Percentiles rank a stretch among this genome's conserved stretches.
Evolutionary conservation across 2,113 vertebrate genomes (phyloP).

Genomic region (Ictidomys tridecemlineatus): DNA sequence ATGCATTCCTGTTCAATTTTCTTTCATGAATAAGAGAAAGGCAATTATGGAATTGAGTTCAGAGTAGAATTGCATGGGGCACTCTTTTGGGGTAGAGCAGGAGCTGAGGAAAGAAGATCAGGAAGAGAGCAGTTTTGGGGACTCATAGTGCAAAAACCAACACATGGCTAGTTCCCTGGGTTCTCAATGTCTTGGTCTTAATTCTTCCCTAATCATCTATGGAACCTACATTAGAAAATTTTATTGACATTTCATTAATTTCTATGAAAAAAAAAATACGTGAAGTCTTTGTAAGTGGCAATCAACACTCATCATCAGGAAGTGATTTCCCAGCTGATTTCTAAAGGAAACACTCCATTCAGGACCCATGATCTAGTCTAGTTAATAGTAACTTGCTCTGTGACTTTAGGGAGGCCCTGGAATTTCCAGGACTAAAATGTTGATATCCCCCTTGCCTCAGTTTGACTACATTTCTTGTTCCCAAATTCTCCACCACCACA

Average conservation of each 20-base stretch:
- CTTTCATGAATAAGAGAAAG: constrained; percentile 61
- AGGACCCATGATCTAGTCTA: background rate
- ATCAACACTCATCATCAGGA: background rate
- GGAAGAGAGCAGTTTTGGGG: background rate
- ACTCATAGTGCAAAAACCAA: background rate
- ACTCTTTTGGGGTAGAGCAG: background rate
- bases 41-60: background rate
- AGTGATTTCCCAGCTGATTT: background rate
- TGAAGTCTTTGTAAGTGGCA: background rate
- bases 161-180: background rate
- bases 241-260: background rate
- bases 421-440: background rate
- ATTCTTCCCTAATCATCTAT: background rate
- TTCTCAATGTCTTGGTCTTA: background rate
- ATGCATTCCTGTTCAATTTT: constrained; percentile 59
- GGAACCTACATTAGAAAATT: background rate
- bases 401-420: background rate
- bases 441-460: background rate
- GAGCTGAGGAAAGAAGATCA: background rate
- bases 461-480: background rate
- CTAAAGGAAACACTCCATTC: background rate
- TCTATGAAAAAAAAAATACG: background rate
- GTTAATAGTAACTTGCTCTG: background rate
- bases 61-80: background rate
- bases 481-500: background rate